phyloP scores from a whole-genome alignment of 2,797 vertebrate species.

The Pampus argenteus region DNA sequence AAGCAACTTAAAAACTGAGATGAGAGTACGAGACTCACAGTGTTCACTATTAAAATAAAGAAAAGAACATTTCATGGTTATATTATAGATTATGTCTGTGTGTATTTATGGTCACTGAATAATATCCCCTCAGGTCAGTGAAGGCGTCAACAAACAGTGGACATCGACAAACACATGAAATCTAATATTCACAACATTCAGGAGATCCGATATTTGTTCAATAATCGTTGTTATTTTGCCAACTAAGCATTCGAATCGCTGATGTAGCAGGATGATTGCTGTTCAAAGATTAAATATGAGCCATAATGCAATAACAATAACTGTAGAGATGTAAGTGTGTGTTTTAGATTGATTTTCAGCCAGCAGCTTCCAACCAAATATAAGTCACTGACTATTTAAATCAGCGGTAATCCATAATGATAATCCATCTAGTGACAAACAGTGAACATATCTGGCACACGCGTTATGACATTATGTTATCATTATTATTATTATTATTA shows the following conservation, averaged over 20 bases:
- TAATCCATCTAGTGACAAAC: not conserved
- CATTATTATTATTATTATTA: too few species aligned
- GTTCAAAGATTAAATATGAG: not conserved
- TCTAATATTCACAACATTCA: not conserved
- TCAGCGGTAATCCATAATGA: not conserved
- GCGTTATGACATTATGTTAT: too few species aligned
- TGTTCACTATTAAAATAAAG: not conserved
- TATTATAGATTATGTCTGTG: too few species aligned
- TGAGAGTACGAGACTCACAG: not conserved
- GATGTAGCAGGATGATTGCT: not conserved
- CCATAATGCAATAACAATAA: not conserved
- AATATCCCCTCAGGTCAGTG: conserved; percentile 26
- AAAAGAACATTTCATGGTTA: too few species aligned
- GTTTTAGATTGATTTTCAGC: not conserved
- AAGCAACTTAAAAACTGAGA: too few species aligned
- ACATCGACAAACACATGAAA: conserved; percentile 24
- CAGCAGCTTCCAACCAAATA: too few species aligned
- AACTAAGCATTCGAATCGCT: not conserved
- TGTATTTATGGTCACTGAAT: conserved; percentile 5
- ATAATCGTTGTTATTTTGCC: not conserved
- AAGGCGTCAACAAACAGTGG: not conserved
- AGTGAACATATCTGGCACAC: too few species aligned
- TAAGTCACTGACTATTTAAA: not conserved
- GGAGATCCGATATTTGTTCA: not conserved
- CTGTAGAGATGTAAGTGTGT: not conserved